phyloP scores from a whole-genome alignment of 2,888 invertebrate species.

The Polydrusus tereticollis region DNA sequence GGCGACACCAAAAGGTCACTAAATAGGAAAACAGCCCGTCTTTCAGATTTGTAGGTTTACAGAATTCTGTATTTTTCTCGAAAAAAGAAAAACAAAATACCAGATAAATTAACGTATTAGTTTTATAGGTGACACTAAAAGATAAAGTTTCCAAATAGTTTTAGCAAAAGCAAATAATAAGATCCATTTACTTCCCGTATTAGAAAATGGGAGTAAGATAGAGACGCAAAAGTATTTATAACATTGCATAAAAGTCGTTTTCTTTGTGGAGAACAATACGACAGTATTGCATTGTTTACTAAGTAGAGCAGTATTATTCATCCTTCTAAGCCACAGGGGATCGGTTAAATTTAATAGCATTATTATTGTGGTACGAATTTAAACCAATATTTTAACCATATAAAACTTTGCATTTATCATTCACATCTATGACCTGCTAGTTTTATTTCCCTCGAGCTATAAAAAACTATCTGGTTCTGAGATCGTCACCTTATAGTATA shows the following conservation, averaged over 20 bases:
- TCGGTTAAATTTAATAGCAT: constrained; percentile 24
- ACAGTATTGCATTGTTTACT: constrained; percentile 19
- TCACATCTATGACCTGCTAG: constrained; percentile 3
- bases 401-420: constrained; percentile 3
- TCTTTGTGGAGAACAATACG: constrained; percentile 13
- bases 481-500: too few relatives aligned
- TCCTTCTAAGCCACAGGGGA: constrained; percentile 21
- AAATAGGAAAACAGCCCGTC: too few relatives aligned
- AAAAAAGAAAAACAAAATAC: too few relatives aligned
- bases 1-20: too few relatives aligned
- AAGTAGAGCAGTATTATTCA: constrained; percentile 25
- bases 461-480: too few relatives aligned
- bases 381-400: constrained; percentile 18
- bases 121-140: background rate
- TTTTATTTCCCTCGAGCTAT: background rate
- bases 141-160: background rate
- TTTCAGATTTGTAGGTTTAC: background rate
- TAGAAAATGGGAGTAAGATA: background rate
- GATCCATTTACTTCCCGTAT: constrained; percentile 3
- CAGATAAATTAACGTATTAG: background rate
- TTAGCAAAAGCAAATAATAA: background rate
- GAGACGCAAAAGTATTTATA: constrained; percentile 11
- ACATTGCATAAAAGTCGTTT: constrained; percentile 17
- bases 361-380: constrained; percentile 23
- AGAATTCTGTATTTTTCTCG: background rate